These are phyloP conservation scores for Calyptommatus sinebrachiatus DNA, from an alignment of 2,113 vertebrate species.

Conservation along the genomic window DNA sequence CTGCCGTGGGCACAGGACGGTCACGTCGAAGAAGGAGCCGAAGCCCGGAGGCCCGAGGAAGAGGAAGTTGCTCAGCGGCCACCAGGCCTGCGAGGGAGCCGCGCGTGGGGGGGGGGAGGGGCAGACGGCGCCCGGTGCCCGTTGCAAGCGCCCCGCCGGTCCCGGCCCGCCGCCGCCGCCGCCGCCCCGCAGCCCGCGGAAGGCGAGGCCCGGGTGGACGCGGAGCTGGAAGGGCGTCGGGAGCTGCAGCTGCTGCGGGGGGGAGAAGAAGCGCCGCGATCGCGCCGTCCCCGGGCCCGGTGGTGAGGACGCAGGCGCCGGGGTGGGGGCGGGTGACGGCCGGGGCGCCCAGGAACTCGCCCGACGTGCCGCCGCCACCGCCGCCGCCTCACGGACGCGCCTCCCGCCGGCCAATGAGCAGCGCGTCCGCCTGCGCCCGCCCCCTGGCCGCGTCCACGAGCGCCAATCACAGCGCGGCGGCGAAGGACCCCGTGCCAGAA, in stretches of 20 bases:
- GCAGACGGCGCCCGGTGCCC: not conserved
- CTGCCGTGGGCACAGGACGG: conserved; percentile 74
- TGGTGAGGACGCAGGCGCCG: conserved; percentile 76
- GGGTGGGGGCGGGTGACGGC: conserved; percentile 76
- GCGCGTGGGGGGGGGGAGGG: rapidly evolving
- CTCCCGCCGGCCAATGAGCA: no score
- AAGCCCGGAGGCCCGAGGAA: conserved; percentile 87
- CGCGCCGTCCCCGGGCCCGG: conserved; percentile 16
- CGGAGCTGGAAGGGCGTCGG: conserved; percentile 86
- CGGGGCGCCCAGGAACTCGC: conserved; percentile 74
- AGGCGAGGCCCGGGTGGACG: conserved; percentile 85
- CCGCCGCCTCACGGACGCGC: rapidly evolving
- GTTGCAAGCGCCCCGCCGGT: no score
- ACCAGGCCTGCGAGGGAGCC: conserved; percentile 80
- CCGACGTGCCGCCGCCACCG: no score
- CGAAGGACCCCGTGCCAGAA: no score
- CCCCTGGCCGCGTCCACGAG: rapidly evolving
- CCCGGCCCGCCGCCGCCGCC: conserved; percentile 62
- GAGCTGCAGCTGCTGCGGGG: conserved; percentile 81
- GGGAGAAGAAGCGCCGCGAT: not conserved
- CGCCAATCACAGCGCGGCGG: not conserved
- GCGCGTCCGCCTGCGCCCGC: no score
- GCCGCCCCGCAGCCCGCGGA: conserved; percentile 82
- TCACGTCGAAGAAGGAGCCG: conserved; percentile 88
- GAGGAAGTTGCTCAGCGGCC: conserved; percentile 86